These are phyloP conservation scores for Priocnemis perturbator DNA, from an alignment of 2,888 invertebrate genomes.

Conservation along the genomic window DNA sequence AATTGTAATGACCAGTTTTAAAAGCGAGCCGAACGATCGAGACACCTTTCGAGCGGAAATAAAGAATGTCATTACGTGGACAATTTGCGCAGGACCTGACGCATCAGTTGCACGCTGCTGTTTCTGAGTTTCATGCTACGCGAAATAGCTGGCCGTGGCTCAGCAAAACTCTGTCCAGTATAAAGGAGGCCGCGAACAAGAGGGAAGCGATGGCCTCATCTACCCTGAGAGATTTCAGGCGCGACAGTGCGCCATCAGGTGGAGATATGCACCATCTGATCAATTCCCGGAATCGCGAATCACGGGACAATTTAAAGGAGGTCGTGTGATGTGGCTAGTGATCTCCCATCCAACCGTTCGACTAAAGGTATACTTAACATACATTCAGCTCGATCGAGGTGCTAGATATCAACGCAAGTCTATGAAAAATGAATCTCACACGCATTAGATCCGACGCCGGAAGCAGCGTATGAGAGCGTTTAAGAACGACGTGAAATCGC, in stretches of 20 bases:
- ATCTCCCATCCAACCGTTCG: neutral
- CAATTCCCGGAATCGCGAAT: constrained; percentile 71
- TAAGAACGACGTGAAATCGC: no score
- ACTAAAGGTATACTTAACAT: constrained; percentile 1
- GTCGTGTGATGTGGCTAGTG: constrained; percentile 64
- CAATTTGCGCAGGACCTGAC: constrained; percentile 83
- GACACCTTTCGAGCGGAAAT: neutral
- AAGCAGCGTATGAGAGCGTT: no score
- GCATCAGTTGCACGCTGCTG: constrained; percentile 90
- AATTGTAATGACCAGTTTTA: constrained; percentile 13
- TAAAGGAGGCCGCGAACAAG: constrained; percentile 85
- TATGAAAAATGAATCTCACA: neutral
- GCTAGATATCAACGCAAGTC: neutral
- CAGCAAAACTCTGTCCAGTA: constrained; percentile 90
- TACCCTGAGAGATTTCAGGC: constrained; percentile 68
- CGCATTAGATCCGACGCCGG: no score
- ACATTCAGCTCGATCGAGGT: neutral
- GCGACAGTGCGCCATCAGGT: constrained; percentile 76
- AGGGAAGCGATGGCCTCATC: constrained; percentile 68
- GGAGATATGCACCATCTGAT: constrained; percentile 65
- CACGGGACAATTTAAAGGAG: constrained; percentile 71
- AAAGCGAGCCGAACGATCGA: neutral
- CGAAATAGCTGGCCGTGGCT: constrained; percentile 94
- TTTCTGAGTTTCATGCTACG: constrained; percentile 84
- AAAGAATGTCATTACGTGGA: no score